A percentile compares a stretch with the other conserved stretches of the same genome.
Conservation (phyloP, 2,113 vertebrate species). For the Istiophorus platypterus region DNA sequence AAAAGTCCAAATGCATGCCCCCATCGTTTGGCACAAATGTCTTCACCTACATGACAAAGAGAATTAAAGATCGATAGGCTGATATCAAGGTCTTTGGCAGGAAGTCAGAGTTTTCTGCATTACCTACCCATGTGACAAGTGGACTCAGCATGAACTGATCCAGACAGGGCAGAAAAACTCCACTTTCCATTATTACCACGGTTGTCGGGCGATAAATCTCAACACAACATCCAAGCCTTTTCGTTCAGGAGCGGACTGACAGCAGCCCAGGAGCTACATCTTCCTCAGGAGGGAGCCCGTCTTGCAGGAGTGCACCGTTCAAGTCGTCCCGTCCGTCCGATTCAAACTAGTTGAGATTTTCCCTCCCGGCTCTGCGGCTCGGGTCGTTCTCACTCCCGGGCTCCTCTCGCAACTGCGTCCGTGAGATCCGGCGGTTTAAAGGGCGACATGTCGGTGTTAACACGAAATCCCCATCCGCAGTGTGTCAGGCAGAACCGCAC, state of each 20-base stretch:
- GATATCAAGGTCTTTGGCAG: background rate
- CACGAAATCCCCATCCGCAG: slow-evolving; percentile 25
- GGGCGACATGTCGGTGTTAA: background rate
- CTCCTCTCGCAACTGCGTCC: background rate
- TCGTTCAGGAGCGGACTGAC: background rate
- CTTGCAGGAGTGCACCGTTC: slow-evolving; percentile 20
- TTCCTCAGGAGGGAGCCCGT: background rate
- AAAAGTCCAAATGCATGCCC: slow-evolving; percentile 67
- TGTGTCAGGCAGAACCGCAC: slow-evolving; percentile 44
- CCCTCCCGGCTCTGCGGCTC: background rate
- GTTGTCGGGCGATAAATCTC: background rate
- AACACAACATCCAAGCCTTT: slow-evolving; percentile 21
- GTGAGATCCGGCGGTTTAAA: background rate
- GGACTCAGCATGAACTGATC: slow-evolving; percentile 82
- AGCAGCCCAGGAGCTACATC: background rate
- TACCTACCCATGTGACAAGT: slow-evolving; percentile 83
- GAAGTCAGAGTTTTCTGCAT: background rate
- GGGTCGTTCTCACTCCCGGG: background rate
- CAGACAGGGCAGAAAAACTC: slow-evolving; percentile 66
- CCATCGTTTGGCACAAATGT: slow-evolving; percentile 76
- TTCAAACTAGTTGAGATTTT: slow-evolving; percentile 37
- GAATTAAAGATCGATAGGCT: background rate
- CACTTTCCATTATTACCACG: slow-evolving; percentile 71
- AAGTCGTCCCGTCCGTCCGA: slow-evolving; percentile 25
- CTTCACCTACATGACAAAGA: slow-evolving; percentile 68